phyloP scores from a whole-genome alignment of 1,140 invertebrate genomes.

The Zaprionus gabonicus region DNA sequence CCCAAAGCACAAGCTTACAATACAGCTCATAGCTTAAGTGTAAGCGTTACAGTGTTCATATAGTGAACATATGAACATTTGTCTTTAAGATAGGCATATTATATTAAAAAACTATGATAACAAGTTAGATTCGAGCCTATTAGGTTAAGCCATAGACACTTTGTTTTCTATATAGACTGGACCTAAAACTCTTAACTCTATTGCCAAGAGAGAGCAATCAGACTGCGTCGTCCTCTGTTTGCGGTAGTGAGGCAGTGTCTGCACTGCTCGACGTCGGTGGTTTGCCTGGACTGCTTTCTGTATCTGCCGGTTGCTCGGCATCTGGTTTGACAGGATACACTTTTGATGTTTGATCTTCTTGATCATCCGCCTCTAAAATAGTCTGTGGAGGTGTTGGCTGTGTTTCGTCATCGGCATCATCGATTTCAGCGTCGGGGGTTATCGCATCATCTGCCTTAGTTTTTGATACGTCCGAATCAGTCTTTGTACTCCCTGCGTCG shows the following conservation, averaged over 20 bases:
- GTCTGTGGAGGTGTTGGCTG: neutral
- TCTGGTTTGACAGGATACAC: neutral
- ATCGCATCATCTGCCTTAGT: neutral
- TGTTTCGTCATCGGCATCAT: neutral
- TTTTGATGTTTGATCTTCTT: neutral
- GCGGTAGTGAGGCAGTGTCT: neutral
- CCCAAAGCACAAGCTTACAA: neutral
- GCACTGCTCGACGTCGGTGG: neutral
- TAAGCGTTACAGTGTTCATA: slow-evolving; percentile 11
- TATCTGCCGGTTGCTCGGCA: neutral
- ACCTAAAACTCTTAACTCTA: neutral
- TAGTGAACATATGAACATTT: neutral
- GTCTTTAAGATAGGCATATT: slow-evolving; percentile 9
- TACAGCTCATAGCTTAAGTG: slow-evolving; percentile 14
- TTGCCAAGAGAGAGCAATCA: neutral
- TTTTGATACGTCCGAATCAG: neutral
- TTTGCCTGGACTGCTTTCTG: neutral
- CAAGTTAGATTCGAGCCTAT: slow-evolving; percentile 41
- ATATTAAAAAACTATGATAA: slow-evolving; percentile 41
- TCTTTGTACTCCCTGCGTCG: too few species aligned
- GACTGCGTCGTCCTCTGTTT: neutral
- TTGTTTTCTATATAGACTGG: neutral
- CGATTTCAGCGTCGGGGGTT: neutral
- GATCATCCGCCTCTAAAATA: neutral
- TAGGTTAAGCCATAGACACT: neutral